Conservation (phyloP, 2,113 vertebrate species). For the Sturnus vulgaris region DNA sequence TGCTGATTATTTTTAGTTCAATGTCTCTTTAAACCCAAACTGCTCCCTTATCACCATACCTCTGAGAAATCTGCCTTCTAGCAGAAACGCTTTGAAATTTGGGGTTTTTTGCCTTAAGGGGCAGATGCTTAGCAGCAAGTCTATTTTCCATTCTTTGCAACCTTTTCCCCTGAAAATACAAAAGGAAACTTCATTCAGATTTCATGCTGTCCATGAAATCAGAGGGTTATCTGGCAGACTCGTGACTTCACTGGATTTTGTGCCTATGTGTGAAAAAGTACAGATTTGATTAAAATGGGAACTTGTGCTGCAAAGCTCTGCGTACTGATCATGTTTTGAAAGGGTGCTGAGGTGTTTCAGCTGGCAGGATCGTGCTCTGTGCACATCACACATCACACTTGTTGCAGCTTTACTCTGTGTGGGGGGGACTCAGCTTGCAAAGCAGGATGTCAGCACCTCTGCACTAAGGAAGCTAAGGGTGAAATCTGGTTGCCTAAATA, state of each 20-base stretch:
- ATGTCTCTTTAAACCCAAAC: neutral
- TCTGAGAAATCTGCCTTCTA: slow-evolving; percentile 5
- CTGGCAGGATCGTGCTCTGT: fast-evolving
- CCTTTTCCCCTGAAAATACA: neutral
- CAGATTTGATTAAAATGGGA: neutral
- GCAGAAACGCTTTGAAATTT: neutral
- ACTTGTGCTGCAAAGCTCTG: neutral
- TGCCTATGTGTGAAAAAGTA: neutral
- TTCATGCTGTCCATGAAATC: neutral
- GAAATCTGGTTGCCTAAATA: neutral
- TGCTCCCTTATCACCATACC: neutral
- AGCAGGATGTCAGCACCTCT: neutral
- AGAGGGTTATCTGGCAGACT: neutral
- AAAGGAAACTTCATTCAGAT: neutral
- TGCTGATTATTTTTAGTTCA: slow-evolving; percentile 19
- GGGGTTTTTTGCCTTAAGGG: neutral
- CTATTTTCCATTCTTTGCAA: neutral
- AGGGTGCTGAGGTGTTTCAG: too few species aligned
- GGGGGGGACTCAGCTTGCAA: neutral
- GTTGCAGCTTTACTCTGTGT: neutral
- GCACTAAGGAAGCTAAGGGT: neutral
- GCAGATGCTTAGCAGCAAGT: neutral
- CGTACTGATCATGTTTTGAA: neutral
- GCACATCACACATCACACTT: fast-evolving
- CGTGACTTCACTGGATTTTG: neutral